Evolutionary conservation across 2,113 vertebrate species (phyloP), one percentile per base, ranked within the genome.

Genomic region (Amazona vittata): DNA sequence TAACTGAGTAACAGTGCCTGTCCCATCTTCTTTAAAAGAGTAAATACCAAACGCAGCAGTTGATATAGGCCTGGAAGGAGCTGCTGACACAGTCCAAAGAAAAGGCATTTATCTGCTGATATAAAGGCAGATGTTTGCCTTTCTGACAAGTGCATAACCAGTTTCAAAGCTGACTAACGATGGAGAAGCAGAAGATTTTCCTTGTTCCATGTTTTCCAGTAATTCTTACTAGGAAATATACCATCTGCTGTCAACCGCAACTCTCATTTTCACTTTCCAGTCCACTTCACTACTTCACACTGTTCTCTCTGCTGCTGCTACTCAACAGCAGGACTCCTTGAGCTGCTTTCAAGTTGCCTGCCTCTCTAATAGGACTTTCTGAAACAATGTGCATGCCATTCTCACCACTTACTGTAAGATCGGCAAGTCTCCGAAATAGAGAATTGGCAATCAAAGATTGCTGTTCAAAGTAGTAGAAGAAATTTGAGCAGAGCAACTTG

Each of bases 211-310:
- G 50, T 37, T 90, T 47, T 90, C 28, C 35, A 28, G 10, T 59
- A 52, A 92, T 63, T 80, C 43, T 90, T 71, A 55, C 63, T 41
- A 70, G 50, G 25, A 89, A 96, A 83, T 90, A 81, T 8, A 81
- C 43, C 39, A 70, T 77, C 64, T 94, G 43, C 50, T 90, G 39
- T 81, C 71, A 92, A 90, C 20, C 29, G 6, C 59, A 93, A 88
- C 59, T 77, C 57, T 77, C 15, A 55, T 86, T 95, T 94, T 88
- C 83, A 86, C 60, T 93, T 96, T 93, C 60, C 68, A 93, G 69
- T 93, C 64, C 68, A 78, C 63, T 88, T 95, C 50, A 81, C 47
- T 75, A 37, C 33, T 94, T 95, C 95, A 84, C 0, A 1, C 60
- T 90, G 68, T 59, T 94, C 43, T 77, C 73, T 81, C 37, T 92